These are phyloP conservation scores for Philypnodon macrostomus DNA, from an alignment of 2,797 vertebrate genomes.

Conservation along the genomic window DNA sequence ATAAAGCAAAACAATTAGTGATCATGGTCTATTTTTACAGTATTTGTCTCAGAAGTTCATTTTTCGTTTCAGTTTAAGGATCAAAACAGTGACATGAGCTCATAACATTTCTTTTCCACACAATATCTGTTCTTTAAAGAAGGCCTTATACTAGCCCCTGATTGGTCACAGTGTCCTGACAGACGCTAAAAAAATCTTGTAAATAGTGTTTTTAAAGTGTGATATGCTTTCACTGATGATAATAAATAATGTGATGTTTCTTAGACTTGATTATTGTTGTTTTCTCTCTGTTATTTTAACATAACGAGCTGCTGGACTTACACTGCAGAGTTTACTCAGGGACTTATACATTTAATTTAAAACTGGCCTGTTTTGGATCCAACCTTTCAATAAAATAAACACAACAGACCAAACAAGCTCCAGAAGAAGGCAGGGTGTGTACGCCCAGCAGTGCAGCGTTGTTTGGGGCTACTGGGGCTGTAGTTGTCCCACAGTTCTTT, in stretches of 20 bases:
- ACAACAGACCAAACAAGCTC: slow-evolving; percentile 16
- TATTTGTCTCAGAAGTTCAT: too few species aligned
- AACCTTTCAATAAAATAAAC: slow-evolving; percentile 24
- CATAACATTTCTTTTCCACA: too few species aligned
- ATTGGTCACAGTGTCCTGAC: too few species aligned
- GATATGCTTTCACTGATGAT: background rate
- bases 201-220: background rate
- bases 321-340: slow-evolving; percentile 4
- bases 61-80: too few species aligned
- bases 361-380: slow-evolving; percentile 3
- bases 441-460: slow-evolving; percentile 12
- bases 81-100: too few species aligned
- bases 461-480: slow-evolving; percentile 45
- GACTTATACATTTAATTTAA: slow-evolving; percentile 5
- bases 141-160: too few species aligned
- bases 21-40: too few species aligned
- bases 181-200: too few species aligned
- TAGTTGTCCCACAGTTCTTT: slow-evolving; percentile 50
- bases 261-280: slow-evolving; percentile 1
- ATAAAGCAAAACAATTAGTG: too few species aligned
- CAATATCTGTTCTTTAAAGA: too few species aligned
- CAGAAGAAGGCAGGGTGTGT: slow-evolving; percentile 11
- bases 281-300: background rate
- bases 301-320: slow-evolving; percentile 1
- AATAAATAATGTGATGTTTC: slow-evolving; percentile 4